Conservation (phyloP, 1,140 invertebrate genomes). For the Maniola jurtina region DNA sequence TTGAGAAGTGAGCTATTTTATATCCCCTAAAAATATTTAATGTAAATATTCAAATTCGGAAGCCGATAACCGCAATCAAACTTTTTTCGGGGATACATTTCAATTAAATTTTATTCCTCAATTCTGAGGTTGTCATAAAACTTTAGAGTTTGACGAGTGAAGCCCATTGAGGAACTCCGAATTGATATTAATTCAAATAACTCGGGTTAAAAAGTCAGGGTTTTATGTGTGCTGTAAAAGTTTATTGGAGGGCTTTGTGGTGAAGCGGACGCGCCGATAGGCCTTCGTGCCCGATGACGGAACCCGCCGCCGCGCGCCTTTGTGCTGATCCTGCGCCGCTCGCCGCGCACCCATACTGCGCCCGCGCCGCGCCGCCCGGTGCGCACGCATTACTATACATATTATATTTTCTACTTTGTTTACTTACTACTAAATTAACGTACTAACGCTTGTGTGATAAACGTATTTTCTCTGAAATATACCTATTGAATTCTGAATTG, state of each 20-base stretch:
- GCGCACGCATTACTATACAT: too few relatives aligned
- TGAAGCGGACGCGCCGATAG: conserved; percentile 71
- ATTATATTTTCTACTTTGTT: conserved; percentile 21
- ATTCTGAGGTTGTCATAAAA: conserved; percentile 74
- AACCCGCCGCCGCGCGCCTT: conserved; percentile 51
- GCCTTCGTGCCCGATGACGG: conserved; percentile 56
- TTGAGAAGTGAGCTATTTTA: conserved; percentile 25
- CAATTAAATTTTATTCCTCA: conserved; percentile 78
- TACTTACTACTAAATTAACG: too few relatives aligned
- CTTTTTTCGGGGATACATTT: conserved; percentile 72
- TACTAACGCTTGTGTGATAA: too few relatives aligned
- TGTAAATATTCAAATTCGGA: conserved; percentile 78
- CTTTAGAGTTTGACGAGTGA: conserved; percentile 77
- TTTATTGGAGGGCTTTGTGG: conserved; percentile 77
- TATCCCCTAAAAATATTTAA: conserved; percentile 48
- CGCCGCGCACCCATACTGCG: conserved; percentile 21
- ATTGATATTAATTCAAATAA: conserved; percentile 80
- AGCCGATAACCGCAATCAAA: conserved; percentile 76
- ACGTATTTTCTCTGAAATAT: too few relatives aligned
- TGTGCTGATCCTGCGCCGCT: conserved; percentile 37
- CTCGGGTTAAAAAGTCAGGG: conserved; percentile 78
- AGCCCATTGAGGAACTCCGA: conserved; percentile 77
- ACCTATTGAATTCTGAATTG: too few relatives aligned
- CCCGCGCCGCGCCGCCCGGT: too few relatives aligned
- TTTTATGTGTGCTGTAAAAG: conserved; percentile 77